Conservation (phyloP, 2,797 vertebrate species). For the Poliocrania exsul region DNA sequence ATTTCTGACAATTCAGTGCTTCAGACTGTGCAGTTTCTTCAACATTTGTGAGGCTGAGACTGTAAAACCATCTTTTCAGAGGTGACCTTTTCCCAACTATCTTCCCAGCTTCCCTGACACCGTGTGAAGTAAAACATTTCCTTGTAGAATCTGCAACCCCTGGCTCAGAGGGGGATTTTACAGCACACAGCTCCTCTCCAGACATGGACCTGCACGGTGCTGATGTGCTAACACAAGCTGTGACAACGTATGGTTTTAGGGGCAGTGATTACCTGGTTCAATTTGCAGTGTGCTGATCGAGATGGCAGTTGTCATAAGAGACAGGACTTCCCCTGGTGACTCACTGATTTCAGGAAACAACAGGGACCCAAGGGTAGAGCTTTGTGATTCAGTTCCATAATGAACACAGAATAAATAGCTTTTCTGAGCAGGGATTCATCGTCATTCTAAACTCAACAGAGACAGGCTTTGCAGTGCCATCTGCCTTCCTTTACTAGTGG, state of each 20-base stretch:
- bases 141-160: not conserved
- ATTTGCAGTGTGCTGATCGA: fast-evolving
- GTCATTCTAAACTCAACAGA: not conserved
- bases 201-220: fast-evolving
- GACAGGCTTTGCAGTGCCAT: not conserved
- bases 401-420: not conserved
- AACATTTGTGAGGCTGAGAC: not conserved
- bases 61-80: not conserved
- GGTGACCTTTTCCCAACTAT: not conserved
- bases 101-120: not conserved
- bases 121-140: not conserved
- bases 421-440: not conserved
- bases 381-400: not conserved
- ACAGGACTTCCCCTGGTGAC: not conserved
- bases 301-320: not conserved
- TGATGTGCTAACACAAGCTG: not conserved
- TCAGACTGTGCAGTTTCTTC: not conserved
- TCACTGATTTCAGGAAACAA: not conserved
- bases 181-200: fast-evolving
- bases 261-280: not conserved
- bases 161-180: not conserved
- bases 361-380: not conserved
- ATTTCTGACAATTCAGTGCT: not conserved
- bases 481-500: not conserved
- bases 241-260: not conserved